Conservation (phyloP, 2,797 vertebrate species). For the Galagoides demidoff region DNA sequence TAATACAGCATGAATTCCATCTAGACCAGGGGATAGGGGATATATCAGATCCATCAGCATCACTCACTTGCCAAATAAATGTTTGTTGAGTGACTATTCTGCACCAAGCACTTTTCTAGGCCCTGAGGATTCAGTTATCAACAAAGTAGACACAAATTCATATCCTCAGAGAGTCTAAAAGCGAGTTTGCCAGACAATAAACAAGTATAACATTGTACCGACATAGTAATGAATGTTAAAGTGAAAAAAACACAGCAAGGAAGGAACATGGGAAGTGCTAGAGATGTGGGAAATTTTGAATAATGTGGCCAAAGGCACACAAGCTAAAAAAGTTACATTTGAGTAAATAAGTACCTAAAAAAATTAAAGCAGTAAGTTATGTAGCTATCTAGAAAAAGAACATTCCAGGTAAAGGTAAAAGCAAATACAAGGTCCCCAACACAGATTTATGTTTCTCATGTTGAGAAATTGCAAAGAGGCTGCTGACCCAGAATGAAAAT, state of each 20-base stretch:
- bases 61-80: neutral
- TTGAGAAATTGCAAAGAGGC: neutral
- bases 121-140: neutral
- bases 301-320: neutral
- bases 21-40: neutral
- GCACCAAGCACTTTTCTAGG: neutral
- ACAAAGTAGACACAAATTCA: neutral
- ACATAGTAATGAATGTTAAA: neutral
- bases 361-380: neutral
- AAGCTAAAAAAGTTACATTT: neutral
- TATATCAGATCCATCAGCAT: neutral
- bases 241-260: neutral
- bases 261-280: neutral
- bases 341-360: neutral
- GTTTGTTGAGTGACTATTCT: neutral
- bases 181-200: neutral
- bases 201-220: neutral
- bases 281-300: neutral
- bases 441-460: neutral
- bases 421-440: neutral
- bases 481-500: neutral
- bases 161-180: neutral
- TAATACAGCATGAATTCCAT: neutral
- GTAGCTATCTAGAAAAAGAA: neutral
- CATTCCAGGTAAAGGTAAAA: conserved; percentile 9